Percentiles rank a stretch among this genome's conserved stretches.
Evolutionary conservation across 2,113 vertebrate genomes (phyloP).

Genomic region (Cheilinus undulatus): DNA sequence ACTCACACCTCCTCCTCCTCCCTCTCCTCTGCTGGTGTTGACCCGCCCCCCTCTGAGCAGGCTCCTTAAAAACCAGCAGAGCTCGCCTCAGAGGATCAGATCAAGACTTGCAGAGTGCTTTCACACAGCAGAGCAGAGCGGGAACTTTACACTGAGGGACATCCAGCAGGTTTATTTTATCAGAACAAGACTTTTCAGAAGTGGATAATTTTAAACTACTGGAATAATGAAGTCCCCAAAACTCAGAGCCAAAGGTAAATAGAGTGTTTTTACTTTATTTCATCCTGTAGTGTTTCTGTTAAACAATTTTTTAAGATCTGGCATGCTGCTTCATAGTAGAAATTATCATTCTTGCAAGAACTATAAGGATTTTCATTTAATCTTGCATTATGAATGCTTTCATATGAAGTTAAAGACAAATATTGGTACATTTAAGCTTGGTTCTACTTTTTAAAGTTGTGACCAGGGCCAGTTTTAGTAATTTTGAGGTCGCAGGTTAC

Average conservation of each 20-base stretch:
- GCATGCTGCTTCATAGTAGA: too few species aligned
- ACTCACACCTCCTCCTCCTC: not conserved
- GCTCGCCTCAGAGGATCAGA: not conserved
- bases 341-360: too few species aligned
- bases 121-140: not conserved
- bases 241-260: constrained; percentile 70
- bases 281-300: not conserved
- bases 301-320: too few species aligned
- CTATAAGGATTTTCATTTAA: too few species aligned
- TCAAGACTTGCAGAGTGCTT: not conserved
- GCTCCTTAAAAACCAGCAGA: constrained; percentile 69
- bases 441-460: too few species aligned
- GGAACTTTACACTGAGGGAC: constrained; percentile 18
- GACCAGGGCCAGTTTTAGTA: too few species aligned
- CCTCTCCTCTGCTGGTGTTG: not conserved
- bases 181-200: not conserved
- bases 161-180: too few species aligned
- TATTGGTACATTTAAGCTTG: too few species aligned
- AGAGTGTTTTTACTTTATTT: not conserved
- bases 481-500: too few species aligned
- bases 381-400: too few species aligned
- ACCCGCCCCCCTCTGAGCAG: constrained; percentile 57
- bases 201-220: constrained; percentile 31
- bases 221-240: constrained; percentile 83
- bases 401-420: too few species aligned